Evolutionary conservation across 1,140 invertebrate genomes (phyloP).

Genomic region (Trichogramma pretiosum): DNA sequence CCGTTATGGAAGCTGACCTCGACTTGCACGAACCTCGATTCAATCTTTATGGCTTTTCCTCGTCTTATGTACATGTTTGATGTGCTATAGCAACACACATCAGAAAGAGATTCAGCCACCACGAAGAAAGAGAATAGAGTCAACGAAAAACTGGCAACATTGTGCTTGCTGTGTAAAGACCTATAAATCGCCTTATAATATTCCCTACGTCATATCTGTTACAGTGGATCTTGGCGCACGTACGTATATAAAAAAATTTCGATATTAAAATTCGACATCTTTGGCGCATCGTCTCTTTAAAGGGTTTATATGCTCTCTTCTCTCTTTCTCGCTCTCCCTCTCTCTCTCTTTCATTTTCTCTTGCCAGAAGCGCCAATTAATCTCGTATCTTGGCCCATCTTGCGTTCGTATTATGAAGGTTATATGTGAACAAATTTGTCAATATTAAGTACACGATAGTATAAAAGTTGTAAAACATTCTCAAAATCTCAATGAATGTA

Average conservation of each 20-base stretch:
- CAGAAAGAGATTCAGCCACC: too few relatives aligned
- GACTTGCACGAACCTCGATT: constrained; percentile 2
- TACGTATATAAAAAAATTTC: too few relatives aligned
- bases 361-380: constrained; percentile 45
- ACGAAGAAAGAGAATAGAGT: not conserved
- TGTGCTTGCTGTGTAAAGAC: not conserved
- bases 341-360: not conserved
- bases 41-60: not conserved
- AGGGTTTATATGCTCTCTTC: too few relatives aligned
- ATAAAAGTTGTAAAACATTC: too few relatives aligned
- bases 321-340: not conserved
- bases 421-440: too few relatives aligned
- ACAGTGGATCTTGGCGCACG: constrained; percentile 1
- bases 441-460: too few relatives aligned
- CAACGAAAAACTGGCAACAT: constrained; percentile 9
- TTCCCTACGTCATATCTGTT: constrained; percentile 1
- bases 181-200: constrained; percentile 16
- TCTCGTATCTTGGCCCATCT: too few relatives aligned
- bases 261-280: too few relatives aligned
- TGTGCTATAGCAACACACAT: too few relatives aligned
- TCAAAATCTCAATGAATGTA: too few relatives aligned
- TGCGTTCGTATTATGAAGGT: too few relatives aligned
- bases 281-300: too few relatives aligned
- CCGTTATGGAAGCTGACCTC: constrained; percentile 4
- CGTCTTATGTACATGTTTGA: not conserved